Base-by-base conservation (phyloP, 2,113 vertebrate genomes). In the Sinocyclocheilus anshuiensis region DNA sequence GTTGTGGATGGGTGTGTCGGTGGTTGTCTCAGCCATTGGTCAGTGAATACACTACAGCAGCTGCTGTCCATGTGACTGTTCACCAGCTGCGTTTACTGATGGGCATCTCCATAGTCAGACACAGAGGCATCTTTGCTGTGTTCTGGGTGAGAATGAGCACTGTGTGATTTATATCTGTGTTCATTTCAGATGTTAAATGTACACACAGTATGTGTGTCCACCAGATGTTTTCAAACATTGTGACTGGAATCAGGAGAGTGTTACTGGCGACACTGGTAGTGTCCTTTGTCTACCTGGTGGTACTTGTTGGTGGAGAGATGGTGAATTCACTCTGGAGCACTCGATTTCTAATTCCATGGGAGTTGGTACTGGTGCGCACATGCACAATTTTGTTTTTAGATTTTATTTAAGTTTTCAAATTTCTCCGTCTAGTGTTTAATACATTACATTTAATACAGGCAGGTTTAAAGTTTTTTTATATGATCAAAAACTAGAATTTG, bases 11-110 rank as follows among this genome's bases (percentile, higher is more conserved):
- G 86, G 95, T 97, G 91, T 95, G 95, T 90, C 95, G 95, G 42
- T 98, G 96, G 86, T 92, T 98, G 79, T 97, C 96, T 0, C 94
- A 96, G 85, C 95, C 97, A 11, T 90, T 98, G 77, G 94, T 98
- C 61, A 92, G 96, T 53, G 97, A 96, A 1, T 97, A 97, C 84
- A 97, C 96, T 63, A 96, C 95, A 0, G 97, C 96, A 10, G 96
- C 96, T 2, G 95, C 93, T 0, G 91, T 97, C 53, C 96, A 97
- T 0, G 96, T 98, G 81, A 94, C 95, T 26, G 87, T 93, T 6
- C 95, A 96, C 89, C 97, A 98, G 29, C 63, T 97, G 4, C 96
- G 96, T 26, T 96, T 97, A 84, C 91, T 98, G 45, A 92, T 96
- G 7, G 96, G 96, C 59, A 90, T 97, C 61, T 93, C 95, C 81